Conservation (phyloP, 2,888 invertebrate genomes). For the Scaptomyza parva region DNA sequence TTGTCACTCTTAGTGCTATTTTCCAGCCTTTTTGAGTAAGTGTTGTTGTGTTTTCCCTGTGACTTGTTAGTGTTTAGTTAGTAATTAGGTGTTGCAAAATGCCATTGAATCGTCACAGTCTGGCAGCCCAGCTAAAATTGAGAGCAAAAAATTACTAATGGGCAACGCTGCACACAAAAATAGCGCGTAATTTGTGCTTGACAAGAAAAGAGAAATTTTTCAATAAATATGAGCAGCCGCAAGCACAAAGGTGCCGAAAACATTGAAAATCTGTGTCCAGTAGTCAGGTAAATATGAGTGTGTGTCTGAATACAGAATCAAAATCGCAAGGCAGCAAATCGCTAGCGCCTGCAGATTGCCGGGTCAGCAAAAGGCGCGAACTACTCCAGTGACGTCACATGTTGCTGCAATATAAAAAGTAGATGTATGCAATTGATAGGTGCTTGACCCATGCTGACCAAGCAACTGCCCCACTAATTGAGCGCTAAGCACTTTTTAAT, state of each 20-base stretch:
- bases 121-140: conserved; percentile 30
- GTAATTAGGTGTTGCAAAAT: conserved; percentile 5
- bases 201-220: conserved; percentile 47
- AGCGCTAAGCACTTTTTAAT: conserved; percentile 43
- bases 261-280: conserved; percentile 83
- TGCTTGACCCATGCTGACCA: conserved; percentile 72
- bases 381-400: conserved; percentile 56
- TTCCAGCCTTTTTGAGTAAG: conserved; percentile 29
- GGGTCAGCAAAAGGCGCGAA: conserved; percentile 62
- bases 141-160: conserved; percentile 8
- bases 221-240: conserved; percentile 79
- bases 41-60: conserved; percentile 52
- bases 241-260: conserved; percentile 76
- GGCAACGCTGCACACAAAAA: conserved; percentile 50
- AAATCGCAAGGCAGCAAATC: background rate
- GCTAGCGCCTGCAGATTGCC: background rate
- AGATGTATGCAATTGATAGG: conserved; percentile 62
- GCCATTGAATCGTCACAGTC: background rate
- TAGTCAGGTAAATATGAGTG: conserved; percentile 74
- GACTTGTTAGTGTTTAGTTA: conserved; percentile 37
- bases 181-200: conserved; percentile 71
- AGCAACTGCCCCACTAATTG: conserved; percentile 36
- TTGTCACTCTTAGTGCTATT: conserved; percentile 15
- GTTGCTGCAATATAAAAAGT: conserved; percentile 29
- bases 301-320: background rate